Evolutionary conservation across 2,888 invertebrate species (phyloP).

Genomic region (Drosophila mulleri): DNA sequence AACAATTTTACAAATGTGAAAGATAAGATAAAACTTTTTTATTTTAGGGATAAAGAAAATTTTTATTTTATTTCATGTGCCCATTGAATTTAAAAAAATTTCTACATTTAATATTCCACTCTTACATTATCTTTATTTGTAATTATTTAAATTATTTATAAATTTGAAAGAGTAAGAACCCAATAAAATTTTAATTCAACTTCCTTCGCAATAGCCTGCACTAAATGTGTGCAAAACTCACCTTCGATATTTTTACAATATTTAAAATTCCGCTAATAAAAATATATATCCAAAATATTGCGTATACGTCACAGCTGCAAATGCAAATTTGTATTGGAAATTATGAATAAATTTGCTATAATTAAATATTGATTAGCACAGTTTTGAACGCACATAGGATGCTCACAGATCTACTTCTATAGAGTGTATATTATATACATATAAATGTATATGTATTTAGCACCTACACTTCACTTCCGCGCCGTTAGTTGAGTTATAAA

Average conservation of each 20-base stretch:
- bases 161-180: too few species aligned
- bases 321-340: constrained; percentile 38
- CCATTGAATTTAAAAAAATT: too few species aligned
- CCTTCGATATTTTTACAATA: constrained; percentile 39
- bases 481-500: constrained; percentile 15
- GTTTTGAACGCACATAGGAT: constrained; percentile 18
- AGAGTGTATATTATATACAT: not conserved
- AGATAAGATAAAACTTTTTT: too few species aligned
- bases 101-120: too few species aligned
- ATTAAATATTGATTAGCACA: constrained; percentile 10
- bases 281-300: constrained; percentile 48
- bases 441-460: not conserved
- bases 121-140: too few species aligned
- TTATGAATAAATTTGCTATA: constrained; percentile 25
- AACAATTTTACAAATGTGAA: too few species aligned
- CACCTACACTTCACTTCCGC: constrained; percentile 76
- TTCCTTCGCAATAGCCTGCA: not conserved
- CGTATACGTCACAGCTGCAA: constrained; percentile 56
- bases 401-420: not conserved
- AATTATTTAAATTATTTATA: too few species aligned
- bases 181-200: too few species aligned
- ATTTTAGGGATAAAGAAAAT: too few species aligned
- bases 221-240: constrained; percentile 27
- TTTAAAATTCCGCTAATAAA: constrained; percentile 43
- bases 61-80: too few species aligned